These are phyloP conservation scores for Ptychodera flava DNA, from an alignment of 35 echinoderm and acorn worm genomes.

Conservation along the genomic window DNA sequence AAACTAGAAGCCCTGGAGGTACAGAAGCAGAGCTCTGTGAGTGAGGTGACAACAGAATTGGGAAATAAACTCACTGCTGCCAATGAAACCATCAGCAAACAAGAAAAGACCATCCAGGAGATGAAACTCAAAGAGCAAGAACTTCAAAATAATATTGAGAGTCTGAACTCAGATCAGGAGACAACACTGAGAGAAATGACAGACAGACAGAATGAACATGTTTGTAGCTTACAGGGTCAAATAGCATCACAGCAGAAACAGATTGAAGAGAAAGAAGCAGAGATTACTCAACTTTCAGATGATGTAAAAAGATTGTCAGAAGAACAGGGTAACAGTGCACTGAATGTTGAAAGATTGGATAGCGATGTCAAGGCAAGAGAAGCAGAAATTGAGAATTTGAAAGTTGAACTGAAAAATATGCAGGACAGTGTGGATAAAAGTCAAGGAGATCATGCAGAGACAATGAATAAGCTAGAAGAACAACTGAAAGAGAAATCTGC, in stretches of 20 bases:
- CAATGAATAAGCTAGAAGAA: conserved; percentile 24
- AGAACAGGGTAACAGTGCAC: neutral
- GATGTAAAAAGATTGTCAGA: neutral
- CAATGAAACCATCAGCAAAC: conserved; percentile 36
- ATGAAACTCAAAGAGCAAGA: conserved; percentile 62
- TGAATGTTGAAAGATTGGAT: neutral
- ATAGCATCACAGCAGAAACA: conserved; percentile 13
- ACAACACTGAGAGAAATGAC: conserved; percentile 44
- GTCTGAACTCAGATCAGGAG: conserved; percentile 62
- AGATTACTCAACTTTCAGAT: conserved; percentile 12
- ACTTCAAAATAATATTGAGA: conserved; percentile 63
- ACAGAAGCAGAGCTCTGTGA: conserved; percentile 82
- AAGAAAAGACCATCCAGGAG: conserved; percentile 79
- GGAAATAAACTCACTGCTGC: conserved; percentile 66
- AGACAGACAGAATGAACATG: neutral
- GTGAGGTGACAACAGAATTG: conserved; percentile 71
- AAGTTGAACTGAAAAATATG: neutral
- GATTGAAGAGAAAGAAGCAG: conserved; percentile 22
- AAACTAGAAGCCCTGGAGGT: conserved; percentile 75
- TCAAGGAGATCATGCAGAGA: conserved; percentile 5
- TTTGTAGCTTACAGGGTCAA: neutral
- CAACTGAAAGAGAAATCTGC: conserved; percentile 12
- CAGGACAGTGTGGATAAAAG: neutral
- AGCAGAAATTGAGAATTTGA: conserved; percentile 21
- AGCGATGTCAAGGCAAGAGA: too few relatives aligned